Conservation (phyloP, 2,797 vertebrate genomes). For the Valencia hispanica region DNA sequence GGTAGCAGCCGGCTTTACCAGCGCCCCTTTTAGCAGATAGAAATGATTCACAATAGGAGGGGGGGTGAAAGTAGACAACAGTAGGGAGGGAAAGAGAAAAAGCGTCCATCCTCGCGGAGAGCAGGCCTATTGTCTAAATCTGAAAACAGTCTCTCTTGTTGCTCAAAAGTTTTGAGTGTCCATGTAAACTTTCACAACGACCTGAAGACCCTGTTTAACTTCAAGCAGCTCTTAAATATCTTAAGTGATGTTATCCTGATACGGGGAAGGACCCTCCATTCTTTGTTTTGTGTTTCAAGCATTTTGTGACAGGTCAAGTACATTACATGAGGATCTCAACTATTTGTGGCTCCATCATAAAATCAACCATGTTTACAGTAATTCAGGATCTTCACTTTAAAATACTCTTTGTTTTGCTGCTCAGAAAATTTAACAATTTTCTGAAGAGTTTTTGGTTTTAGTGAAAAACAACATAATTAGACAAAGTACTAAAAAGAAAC, state of each 20-base stretch:
- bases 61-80: too few species aligned
- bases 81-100: too few species aligned
- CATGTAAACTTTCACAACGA: conserved; percentile 2
- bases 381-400: neutral
- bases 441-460: neutral
- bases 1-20: too few species aligned
- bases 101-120: too few species aligned
- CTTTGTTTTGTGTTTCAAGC: conserved; percentile 10
- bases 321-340: neutral
- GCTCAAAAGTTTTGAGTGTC: neutral
- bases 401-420: neutral
- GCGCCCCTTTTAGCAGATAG: too few species aligned
- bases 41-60: too few species aligned
- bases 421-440: conserved; percentile 2
- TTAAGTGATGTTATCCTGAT: neutral
- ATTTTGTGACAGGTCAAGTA: conserved; percentile 2
- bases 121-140: neutral
- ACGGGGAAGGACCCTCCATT: neutral
- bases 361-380: neutral
- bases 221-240: conserved; percentile 5
- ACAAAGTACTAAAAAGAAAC: neutral
- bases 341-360: neutral
- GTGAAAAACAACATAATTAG: neutral
- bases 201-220: neutral
- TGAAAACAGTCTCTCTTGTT: neutral